Evolutionary conservation across 2,888 invertebrate genomes (phyloP).

Genomic region (Cecidostiba fungosa): DNA sequence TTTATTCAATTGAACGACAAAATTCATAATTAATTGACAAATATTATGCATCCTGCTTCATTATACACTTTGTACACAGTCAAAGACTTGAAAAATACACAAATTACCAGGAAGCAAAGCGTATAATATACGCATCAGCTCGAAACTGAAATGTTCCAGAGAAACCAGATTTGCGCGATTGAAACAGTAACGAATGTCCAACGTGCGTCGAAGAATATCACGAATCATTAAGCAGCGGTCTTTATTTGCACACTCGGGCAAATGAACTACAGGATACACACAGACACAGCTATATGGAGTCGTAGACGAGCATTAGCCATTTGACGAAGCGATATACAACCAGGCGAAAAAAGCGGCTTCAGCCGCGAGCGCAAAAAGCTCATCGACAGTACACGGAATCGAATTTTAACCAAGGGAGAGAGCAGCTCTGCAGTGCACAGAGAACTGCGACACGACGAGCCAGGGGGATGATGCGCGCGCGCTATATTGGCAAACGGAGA

Average conservation of each 20-base stretch:
- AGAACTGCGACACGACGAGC: neutral
- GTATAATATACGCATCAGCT: no score
- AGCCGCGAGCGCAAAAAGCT: neutral
- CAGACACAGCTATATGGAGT: no score
- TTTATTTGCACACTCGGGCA: neutral
- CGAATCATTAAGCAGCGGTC: neutral
- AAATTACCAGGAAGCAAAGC: no score
- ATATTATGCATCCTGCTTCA: no score
- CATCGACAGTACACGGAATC: neutral
- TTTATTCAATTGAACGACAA: no score
- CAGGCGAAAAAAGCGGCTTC: neutral
- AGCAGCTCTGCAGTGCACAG: neutral
- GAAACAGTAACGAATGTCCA: neutral
- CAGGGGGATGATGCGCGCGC: neutral
- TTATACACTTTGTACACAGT: no score
- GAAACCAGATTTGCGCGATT: neutral
- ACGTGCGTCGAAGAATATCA: neutral
- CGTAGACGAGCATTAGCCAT: neutral
- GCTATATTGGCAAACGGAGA: constrained; percentile 2
- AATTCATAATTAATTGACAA: no score
- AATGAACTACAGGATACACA: neutral
- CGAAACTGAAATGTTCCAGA: neutral
- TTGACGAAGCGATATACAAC: neutral
- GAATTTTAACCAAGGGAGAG: neutral
- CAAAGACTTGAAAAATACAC: no score